phyloP scores from a whole-genome alignment of 2,113 vertebrate genomes.

The Pseudolaguvia tuberculata region DNA sequence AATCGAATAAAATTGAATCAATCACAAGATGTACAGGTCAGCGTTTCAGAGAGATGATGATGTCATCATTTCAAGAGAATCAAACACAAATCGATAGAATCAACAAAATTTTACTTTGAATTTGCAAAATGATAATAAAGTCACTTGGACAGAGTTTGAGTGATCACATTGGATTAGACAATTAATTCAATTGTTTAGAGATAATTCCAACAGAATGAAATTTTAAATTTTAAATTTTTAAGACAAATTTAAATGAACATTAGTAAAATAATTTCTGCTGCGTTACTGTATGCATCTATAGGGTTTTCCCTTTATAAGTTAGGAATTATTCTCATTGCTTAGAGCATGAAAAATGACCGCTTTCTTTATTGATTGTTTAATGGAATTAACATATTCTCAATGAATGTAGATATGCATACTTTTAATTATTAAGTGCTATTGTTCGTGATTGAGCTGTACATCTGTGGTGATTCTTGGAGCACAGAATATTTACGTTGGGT shows the following conservation, averaged over 20 bases:
- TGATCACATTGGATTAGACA: no score
- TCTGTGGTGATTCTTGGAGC: conserved; percentile 47
- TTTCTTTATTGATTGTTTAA: not conserved
- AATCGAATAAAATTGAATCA: no score
- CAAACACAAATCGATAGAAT: not conserved
- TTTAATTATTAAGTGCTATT: not conserved
- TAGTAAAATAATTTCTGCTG: no score
- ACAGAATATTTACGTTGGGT: conserved; percentile 49
- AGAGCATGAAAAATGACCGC: not conserved
- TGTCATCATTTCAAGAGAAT: not conserved
- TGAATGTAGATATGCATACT: not conserved
- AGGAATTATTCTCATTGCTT: not conserved
- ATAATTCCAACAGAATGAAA: no score
- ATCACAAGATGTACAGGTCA: not conserved
- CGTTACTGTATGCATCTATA: not conserved
- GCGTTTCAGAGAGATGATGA: not conserved
- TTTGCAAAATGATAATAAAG: no score
- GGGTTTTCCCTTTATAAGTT: not conserved
- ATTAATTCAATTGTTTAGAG: no score
- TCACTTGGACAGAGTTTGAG: no score
- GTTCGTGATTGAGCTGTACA: not conserved
- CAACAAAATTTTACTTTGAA: no score
- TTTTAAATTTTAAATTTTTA: no score
- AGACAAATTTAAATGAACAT: no score
- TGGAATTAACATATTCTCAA: not conserved